Evolutionary conservation across 2,113 vertebrate species (phyloP).

Genomic region (Notiomystis cincta): DNA sequence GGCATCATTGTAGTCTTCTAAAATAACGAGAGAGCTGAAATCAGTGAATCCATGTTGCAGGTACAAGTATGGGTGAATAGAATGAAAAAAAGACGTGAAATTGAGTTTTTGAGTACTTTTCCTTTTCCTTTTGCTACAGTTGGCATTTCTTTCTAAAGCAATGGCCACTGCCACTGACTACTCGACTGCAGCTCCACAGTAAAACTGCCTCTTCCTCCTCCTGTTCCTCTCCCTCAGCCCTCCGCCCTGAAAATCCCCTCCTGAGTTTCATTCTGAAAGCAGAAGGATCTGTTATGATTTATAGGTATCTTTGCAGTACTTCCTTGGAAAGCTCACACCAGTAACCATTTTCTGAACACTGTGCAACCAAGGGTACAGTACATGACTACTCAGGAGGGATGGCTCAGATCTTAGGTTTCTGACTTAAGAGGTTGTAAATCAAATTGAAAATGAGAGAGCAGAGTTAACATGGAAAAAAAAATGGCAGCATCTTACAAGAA

Average conservation of each 20-base stretch:
- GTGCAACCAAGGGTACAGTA: not conserved
- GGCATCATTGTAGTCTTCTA: constrained; percentile 7
- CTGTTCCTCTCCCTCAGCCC: not conserved
- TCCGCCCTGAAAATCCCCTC: constrained; percentile 7
- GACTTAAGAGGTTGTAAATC: not conserved
- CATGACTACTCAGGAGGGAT: not conserved
- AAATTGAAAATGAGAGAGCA: not conserved
- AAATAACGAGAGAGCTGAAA: constrained; percentile 2
- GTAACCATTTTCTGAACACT: not conserved
- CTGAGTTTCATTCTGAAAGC: constrained; percentile 9
- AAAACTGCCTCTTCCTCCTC: not conserved
- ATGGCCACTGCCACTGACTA: not conserved
- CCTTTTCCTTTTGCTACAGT: not conserved
- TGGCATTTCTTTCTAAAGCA: not conserved
- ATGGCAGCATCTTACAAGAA: not conserved
- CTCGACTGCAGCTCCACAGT: not conserved
- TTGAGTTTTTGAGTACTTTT: not conserved
- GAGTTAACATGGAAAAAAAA: not conserved
- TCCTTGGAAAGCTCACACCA: not conserved
- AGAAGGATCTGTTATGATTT: not conserved
- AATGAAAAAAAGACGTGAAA: constrained; percentile 12
- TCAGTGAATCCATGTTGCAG: not conserved
- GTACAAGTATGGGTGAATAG: not conserved
- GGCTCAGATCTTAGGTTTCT: not conserved
- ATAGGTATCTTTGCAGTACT: not conserved